These are phyloP conservation scores for Eubucco bourcierii DNA, from an alignment of 2,113 vertebrate species.

Conservation along the genomic window DNA sequence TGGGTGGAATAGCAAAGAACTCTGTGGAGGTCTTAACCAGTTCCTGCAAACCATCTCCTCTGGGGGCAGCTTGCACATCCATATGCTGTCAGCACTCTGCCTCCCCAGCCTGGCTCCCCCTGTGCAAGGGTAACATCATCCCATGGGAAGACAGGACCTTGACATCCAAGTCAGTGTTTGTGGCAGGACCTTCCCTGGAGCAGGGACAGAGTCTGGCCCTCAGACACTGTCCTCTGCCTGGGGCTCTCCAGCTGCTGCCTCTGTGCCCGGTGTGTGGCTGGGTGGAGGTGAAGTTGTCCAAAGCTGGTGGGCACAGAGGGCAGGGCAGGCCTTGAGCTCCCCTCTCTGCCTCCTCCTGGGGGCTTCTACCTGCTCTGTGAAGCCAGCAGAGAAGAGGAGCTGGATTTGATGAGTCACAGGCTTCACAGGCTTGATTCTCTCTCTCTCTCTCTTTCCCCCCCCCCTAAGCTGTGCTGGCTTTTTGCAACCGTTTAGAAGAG, in stretches of 20 bases:
- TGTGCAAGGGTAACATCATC: accelerated
- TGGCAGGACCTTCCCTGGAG: neutral
- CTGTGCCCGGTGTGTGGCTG: accelerated
- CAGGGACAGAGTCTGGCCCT: neutral
- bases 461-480: neutral
- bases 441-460: neutral
- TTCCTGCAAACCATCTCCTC: neutral
- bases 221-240: neutral
- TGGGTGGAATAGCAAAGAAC: neutral
- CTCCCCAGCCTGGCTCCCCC: neutral
- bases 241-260: neutral
- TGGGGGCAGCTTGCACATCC: neutral
- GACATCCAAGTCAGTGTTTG: accelerated
- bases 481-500: conserved; percentile 10
- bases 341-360: accelerated
- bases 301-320: neutral
- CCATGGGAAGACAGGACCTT: neutral
- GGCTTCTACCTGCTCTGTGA: neutral
- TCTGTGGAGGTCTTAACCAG: neutral
- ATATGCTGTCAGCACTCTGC: neutral
- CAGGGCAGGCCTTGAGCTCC: accelerated
- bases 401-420: conserved; percentile 48
- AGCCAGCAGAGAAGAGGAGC: neutral
- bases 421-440: neutral
- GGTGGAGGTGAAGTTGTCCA: accelerated